phyloP scores from a whole-genome alignment of 1,140 invertebrate genomes.

The Drosophila eugracilis region DNA sequence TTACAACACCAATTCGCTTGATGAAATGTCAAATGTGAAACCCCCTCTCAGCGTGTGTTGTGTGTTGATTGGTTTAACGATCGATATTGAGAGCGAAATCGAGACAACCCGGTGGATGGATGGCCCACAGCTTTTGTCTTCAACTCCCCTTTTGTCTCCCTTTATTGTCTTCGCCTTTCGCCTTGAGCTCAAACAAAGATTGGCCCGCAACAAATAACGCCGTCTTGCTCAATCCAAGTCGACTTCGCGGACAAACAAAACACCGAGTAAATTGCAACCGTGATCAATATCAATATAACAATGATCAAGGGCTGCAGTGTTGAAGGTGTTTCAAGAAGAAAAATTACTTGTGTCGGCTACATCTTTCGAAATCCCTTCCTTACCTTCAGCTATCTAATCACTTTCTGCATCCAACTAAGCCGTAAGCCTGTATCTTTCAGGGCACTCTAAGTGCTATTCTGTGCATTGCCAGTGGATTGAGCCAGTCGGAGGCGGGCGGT shows the following conservation, averaged over 20 bases:
- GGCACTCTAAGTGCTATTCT: constrained; percentile 58
- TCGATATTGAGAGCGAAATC: constrained; percentile 38
- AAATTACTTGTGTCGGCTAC: background rate
- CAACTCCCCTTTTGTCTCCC: constrained; percentile 11
- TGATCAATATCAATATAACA: background rate
- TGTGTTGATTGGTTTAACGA: constrained; percentile 41
- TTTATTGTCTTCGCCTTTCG: constrained; percentile 49
- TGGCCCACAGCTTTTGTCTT: constrained; percentile 45
- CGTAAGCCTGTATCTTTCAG: constrained; percentile 32
- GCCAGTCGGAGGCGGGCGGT: constrained; percentile 29
- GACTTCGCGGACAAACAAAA: constrained; percentile 1
- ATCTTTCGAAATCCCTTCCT: too few relatives aligned
- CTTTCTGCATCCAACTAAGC: too few relatives aligned
- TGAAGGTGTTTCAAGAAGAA: background rate
- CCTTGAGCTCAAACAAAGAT: constrained; percentile 67
- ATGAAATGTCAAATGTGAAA: constrained; percentile 60
- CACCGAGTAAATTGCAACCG: constrained; percentile 14
- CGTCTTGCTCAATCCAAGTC: constrained; percentile 15
- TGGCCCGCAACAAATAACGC: constrained; percentile 27
- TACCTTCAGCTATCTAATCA: background rate
- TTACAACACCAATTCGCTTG: constrained; percentile 38
- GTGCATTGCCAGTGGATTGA: constrained; percentile 53
- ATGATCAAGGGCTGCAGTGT: constrained; percentile 5
- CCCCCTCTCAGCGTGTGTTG: constrained; percentile 8
- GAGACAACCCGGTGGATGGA: constrained; percentile 15